Evolutionary conservation across 1,140 invertebrate genomes (phyloP).

Genomic region (Heliconius nattereri): DNA sequence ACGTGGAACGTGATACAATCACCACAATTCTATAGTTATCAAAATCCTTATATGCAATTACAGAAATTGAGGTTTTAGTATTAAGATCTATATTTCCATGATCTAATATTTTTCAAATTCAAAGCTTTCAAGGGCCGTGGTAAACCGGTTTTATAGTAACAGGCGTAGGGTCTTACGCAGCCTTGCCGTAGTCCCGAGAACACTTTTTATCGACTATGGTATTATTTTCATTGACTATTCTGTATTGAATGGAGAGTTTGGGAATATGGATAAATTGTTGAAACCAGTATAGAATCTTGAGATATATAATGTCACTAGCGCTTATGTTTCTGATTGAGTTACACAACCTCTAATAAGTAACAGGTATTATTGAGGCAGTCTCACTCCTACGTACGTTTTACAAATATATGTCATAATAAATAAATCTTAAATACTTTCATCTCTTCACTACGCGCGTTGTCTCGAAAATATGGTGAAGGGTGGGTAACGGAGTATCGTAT

Average conservation of each 20-base stretch:
- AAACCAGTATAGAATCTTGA: slow-evolving; percentile 26
- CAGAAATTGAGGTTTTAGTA: background rate
- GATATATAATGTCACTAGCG: slow-evolving; percentile 22
- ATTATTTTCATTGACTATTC: slow-evolving; percentile 42
- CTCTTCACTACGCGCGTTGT: too few relatives aligned
- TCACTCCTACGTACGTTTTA: background rate
- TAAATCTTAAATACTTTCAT: background rate
- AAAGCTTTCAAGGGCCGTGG: slow-evolving; percentile 48
- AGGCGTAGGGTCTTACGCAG: slow-evolving; percentile 61
- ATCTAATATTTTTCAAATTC: slow-evolving; percentile 20
- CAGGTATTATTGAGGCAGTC: slow-evolving; percentile 22
- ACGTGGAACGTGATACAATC: slow-evolving; percentile 59
- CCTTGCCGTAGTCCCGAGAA: slow-evolving; percentile 36
- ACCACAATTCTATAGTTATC: background rate
- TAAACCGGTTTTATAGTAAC: slow-evolving; percentile 70
- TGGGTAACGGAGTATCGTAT: too few relatives aligned
- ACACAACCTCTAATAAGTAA: slow-evolving; percentile 19
- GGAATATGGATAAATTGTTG: slow-evolving; percentile 31
- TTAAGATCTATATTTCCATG: slow-evolving; percentile 28
- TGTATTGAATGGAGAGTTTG: slow-evolving; percentile 32
- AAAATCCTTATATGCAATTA: too few relatives aligned
- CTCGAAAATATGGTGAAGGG: background rate
- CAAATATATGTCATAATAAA: background rate
- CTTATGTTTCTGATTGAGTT: slow-evolving; percentile 9
- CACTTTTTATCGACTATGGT: slow-evolving; percentile 44